These are phyloP conservation scores for Abrostola triplasia DNA, from an alignment of 2,888 invertebrate genomes.

Conservation along the genomic window DNA sequence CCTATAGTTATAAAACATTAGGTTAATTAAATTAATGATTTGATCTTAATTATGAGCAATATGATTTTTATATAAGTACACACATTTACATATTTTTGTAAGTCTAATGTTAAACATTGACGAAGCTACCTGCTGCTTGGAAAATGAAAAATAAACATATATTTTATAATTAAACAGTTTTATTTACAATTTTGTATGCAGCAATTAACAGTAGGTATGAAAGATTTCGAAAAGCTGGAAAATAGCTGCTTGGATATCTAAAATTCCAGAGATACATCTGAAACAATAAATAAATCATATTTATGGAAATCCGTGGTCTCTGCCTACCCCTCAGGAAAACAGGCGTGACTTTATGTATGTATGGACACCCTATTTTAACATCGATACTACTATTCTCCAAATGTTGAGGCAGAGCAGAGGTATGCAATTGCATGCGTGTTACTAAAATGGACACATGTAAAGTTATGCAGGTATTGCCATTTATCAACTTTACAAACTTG, in stretches of 20 bases:
- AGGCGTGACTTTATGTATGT: too few species aligned
- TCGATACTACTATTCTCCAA: too few species aligned
- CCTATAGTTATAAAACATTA: too few species aligned
- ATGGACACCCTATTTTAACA: neutral
- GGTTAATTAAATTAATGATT: too few species aligned
- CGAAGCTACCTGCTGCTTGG: constrained; percentile 42
- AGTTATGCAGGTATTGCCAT: too few species aligned
- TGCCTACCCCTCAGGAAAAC: too few species aligned
- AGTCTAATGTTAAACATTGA: constrained; percentile 11
- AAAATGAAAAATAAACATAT: constrained; percentile 32
- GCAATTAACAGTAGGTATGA: neutral
- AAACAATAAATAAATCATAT: constrained; percentile 51
- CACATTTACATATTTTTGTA: constrained; percentile 1
- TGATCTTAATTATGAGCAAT: constrained; percentile 14
- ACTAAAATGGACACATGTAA: too few species aligned
- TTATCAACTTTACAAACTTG: too few species aligned
- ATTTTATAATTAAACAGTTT: constrained; percentile 30
- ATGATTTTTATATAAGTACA: constrained; percentile 20
- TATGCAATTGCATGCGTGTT: too few species aligned
- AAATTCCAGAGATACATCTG: constrained; percentile 78
- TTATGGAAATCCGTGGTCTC: too few species aligned
- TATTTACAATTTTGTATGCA: constrained; percentile 3
- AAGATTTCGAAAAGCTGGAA: neutral
- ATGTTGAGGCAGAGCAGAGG: too few species aligned
- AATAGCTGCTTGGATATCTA: constrained; percentile 37